These are phyloP conservation scores for Hippocampus mohnikei DNA, from an alignment of 2,113 vertebrate species.

Conservation along the genomic window DNA sequence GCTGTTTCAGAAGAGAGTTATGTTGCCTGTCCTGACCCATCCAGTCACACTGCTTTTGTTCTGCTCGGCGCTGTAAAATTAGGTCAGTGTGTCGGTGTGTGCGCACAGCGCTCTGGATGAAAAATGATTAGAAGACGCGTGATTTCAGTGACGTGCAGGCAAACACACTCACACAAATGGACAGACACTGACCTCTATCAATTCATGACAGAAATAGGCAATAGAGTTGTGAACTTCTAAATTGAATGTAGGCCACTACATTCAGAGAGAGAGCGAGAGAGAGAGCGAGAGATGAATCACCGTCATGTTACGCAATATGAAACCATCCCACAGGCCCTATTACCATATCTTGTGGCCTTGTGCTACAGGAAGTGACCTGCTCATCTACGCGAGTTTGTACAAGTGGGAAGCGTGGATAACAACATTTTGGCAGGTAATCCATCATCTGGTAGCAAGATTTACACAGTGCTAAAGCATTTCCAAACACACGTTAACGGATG, in stretches of 20 bases:
- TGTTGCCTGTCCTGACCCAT: constrained; percentile 47
- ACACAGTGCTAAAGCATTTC: neutral
- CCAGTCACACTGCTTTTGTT: constrained; percentile 34
- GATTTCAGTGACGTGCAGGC: constrained; percentile 7
- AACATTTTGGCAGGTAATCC: neutral
- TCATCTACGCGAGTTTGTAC: constrained; percentile 4
- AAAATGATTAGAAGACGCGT: constrained; percentile 10
- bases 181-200: neutral
- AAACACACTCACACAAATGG: neutral
- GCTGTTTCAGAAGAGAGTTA: constrained; percentile 44
- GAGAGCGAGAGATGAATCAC: constrained; percentile 53
- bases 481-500: neutral
- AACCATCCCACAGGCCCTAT: constrained; percentile 34
- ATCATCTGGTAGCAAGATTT: neutral
- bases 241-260: constrained; percentile 62
- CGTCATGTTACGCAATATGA: constrained; percentile 58
- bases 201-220: constrained; percentile 36
- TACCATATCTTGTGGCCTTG: constrained; percentile 44
- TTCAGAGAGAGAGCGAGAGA: too few species aligned
- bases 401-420: neutral
- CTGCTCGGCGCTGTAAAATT: neutral
- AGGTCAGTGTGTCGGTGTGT: constrained; percentile 14
- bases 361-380: constrained; percentile 38
- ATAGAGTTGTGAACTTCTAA: constrained; percentile 35
- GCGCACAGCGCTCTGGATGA: constrained; percentile 14